Conservation (phyloP, 2,888 invertebrate species). For the Sicus ferrugineus region DNA sequence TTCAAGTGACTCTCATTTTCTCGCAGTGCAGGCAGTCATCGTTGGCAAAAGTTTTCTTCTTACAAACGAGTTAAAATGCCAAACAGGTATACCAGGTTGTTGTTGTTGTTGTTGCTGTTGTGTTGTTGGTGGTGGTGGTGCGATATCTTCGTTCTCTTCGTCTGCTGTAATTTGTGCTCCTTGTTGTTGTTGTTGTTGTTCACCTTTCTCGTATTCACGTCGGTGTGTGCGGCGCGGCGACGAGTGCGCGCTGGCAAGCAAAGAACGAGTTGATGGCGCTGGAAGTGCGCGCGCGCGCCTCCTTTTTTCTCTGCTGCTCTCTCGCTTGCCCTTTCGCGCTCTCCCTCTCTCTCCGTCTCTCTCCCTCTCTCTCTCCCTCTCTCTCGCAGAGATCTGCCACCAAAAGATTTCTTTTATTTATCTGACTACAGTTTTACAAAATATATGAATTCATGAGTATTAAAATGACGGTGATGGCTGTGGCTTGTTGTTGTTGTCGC, state of each 20-base stretch:
- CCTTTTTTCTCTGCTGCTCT: neutral
- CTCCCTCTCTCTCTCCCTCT: neutral
- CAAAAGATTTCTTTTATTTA: neutral
- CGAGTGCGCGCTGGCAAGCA: neutral
- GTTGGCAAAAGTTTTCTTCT: constrained; percentile 25
- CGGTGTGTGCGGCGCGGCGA: neutral
- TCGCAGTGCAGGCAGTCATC: constrained; percentile 15
- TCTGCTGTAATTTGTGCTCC: too few species aligned
- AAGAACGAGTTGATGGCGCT: constrained; percentile 13
- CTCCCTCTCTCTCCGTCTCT: neutral
- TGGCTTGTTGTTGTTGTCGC: constrained; percentile 27
- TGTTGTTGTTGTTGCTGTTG: constrained; percentile 41
- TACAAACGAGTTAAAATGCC: constrained; percentile 32
- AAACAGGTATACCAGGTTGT: constrained; percentile 35
- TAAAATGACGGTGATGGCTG: neutral
- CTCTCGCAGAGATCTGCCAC: constrained; percentile 21
- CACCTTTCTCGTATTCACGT: constrained; percentile 22
- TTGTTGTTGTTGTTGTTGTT: constrained; percentile 22
- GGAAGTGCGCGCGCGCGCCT: constrained; percentile 6
- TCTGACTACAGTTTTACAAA: too few species aligned
- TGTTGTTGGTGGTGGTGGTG: constrained; percentile 35
- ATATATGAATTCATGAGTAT: too few species aligned
- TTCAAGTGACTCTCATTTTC: neutral
- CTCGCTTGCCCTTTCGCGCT: neutral
- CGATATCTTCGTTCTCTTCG: constrained; percentile 7